A percentile compares a stretch with the other conserved stretches of the same genome.
Evolutionary conservation across 1,140 invertebrate species (phyloP).

Genomic region (Rhynchophorus ferrugineus): DNA sequence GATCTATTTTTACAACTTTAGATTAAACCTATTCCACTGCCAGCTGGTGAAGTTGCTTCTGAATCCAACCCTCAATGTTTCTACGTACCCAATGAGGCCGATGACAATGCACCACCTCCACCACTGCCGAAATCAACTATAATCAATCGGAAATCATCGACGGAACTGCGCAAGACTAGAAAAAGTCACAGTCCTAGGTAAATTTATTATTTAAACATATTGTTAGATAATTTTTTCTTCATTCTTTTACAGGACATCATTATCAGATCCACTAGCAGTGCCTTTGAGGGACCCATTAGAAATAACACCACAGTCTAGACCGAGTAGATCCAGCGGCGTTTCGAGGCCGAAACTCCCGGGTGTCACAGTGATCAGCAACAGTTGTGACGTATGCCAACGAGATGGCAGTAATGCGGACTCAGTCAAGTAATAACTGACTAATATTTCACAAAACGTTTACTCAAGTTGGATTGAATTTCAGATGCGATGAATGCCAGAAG

Average conservation of each 20-base stretch:
- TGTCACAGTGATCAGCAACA: not conserved
- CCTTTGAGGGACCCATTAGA: not conserved
- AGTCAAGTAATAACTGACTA: slow-evolving; percentile 50
- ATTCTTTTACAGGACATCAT: not conserved
- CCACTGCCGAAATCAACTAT: slow-evolving; percentile 22
- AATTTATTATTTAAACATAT: not conserved
- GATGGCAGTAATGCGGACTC: slow-evolving; percentile 56
- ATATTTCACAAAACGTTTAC: not conserved
- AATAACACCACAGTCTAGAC: not conserved
- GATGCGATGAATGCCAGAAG: slow-evolving; percentile 87
- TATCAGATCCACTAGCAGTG: slow-evolving; percentile 1
- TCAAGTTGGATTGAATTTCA: slow-evolving; percentile 33
- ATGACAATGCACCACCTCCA: slow-evolving; percentile 52
- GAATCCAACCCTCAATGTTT: slow-evolving; percentile 59
- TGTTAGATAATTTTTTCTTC: not conserved
- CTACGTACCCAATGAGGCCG: slow-evolving; percentile 61
- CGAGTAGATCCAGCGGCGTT: not conserved
- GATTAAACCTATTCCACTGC: slow-evolving; percentile 74
- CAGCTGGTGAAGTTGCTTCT: slow-evolving; percentile 56
- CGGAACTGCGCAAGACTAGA: slow-evolving; percentile 8
- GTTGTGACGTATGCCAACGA: slow-evolving; percentile 59
- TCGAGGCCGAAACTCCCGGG: not conserved
- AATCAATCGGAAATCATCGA: not conserved
- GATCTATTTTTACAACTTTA: no score
- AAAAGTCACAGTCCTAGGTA: slow-evolving; percentile 21